A percentile compares a stretch with the other conserved stretches of the same genome.
Evolutionary conservation across 2,888 invertebrate genomes (phyloP).

Genomic region (Nomada ruficornis): DNA sequence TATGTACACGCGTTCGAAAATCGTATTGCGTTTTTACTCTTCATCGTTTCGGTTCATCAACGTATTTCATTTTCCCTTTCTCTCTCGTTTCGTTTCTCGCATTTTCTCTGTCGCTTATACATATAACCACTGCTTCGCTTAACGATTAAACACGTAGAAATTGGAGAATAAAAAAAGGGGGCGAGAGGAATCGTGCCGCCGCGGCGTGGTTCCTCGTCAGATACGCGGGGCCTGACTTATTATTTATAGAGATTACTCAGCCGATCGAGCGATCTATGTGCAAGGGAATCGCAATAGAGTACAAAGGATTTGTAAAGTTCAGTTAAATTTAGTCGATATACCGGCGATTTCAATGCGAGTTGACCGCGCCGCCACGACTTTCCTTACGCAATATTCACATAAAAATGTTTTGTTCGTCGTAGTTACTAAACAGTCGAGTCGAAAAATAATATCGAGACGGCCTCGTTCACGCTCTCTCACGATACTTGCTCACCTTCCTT

Average conservation of each 20-base stretch:
- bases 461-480: conserved; percentile 55
- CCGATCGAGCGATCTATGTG: neutral
- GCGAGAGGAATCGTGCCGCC: conserved; percentile 68
- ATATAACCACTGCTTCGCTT: conserved; percentile 59
- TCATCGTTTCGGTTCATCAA: conserved; percentile 7
- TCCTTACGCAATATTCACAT: conserved; percentile 76
- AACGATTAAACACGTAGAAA: conserved; percentile 82
- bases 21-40: conserved; percentile 69
- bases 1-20: conserved; percentile 79
- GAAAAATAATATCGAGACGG: conserved; percentile 79
- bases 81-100: neutral
- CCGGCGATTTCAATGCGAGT: conserved; percentile 45
- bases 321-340: neutral
- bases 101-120: conserved; percentile 22
- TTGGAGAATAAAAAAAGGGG: conserved; percentile 79
- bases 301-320: neutral
- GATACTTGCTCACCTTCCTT: conserved; percentile 34
- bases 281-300: neutral
- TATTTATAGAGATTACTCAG: neutral
- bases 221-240: conserved; percentile 27
- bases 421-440: conserved; percentile 79
- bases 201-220: conserved; percentile 44
- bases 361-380: conserved; percentile 53
- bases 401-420: conserved; percentile 74
- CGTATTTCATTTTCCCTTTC: conserved; percentile 1